A percentile compares a stretch with the other conserved stretches of the same genome.
These are phyloP conservation scores for Lysandra coridon DNA, from an alignment of 2,888 invertebrate genomes.

Conservation along the genomic window DNA sequence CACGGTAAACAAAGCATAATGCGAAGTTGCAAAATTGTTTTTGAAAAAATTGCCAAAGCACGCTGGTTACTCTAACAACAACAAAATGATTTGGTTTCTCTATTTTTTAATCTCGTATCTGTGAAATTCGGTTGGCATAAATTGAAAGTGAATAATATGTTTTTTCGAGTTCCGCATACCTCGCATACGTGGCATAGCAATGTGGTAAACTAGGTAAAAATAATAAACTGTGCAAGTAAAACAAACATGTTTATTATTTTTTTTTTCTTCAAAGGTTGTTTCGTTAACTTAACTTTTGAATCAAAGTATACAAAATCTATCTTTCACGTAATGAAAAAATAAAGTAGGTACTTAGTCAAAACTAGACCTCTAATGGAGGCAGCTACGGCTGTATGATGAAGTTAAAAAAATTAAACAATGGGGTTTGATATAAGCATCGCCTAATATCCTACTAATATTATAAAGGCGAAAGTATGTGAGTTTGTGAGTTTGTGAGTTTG, in stretches of 20 bases:
- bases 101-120: neutral
- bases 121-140: neutral
- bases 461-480: too few relatives aligned
- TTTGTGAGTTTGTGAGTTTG: too few relatives aligned
- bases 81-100: neutral
- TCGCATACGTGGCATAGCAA: neutral
- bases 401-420: too few relatives aligned
- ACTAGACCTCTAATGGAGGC: too few relatives aligned
- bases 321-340: too few relatives aligned
- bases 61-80: slow-evolving; percentile 14
- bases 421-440: too few relatives aligned
- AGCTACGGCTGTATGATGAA: too few relatives aligned
- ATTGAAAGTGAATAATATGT: slow-evolving; percentile 8
- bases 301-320: neutral
- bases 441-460: too few relatives aligned
- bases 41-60: slow-evolving; percentile 2
- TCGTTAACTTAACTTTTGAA: neutral
- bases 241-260: neutral
- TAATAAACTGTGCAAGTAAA: neutral
- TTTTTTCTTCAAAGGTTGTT: neutral
- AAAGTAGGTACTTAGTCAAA: too few relatives aligned
- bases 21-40: slow-evolving; percentile 29
- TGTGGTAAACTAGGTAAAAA: neutral
- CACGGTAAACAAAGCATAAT: slow-evolving; percentile 28
- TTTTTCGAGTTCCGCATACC: neutral